A percentile compares a stretch with the other conserved stretches of the same genome.
phyloP scores from a whole-genome alignment of 2,797 vertebrate species.

The Pseudochromis fuscus region DNA sequence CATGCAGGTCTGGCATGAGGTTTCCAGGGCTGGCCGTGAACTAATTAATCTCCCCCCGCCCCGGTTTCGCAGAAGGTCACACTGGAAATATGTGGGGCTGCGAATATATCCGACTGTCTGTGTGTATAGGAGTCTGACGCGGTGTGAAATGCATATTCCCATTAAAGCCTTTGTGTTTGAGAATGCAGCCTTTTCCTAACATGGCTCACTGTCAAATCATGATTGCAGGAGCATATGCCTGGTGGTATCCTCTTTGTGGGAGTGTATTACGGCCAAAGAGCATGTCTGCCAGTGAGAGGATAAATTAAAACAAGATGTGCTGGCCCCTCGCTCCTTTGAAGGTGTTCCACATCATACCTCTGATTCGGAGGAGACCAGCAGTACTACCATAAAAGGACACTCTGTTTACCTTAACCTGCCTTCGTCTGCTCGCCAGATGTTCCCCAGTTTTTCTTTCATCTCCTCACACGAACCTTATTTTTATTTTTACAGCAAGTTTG shows the following conservation, averaged over 20 bases:
- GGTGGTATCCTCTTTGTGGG: slow-evolving; percentile 75
- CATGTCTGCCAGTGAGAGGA: slow-evolving; percentile 79
- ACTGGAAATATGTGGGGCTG: slow-evolving; percentile 56
- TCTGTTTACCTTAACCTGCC: slow-evolving; percentile 88
- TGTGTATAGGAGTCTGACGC: neutral
- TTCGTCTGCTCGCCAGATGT: slow-evolving; percentile 87
- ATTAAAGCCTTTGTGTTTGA: slow-evolving; percentile 57
- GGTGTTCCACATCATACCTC: slow-evolving; percentile 86
- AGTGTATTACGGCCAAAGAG: slow-evolving; percentile 77
- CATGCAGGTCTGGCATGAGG: slow-evolving; percentile 78
- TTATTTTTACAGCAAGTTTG: slow-evolving; percentile 69
- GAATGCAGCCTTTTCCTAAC: slow-evolving; percentile 40
- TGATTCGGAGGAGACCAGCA: slow-evolving; percentile 79
- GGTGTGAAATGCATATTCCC: slow-evolving; percentile 27
- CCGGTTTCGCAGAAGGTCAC: slow-evolving; percentile 79
- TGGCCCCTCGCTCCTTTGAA: slow-evolving; percentile 83
- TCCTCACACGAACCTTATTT: slow-evolving; percentile 75
- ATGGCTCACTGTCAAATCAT: slow-evolving; percentile 39
- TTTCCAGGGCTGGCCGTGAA: slow-evolving; percentile 75
- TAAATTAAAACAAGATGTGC: slow-evolving; percentile 88
- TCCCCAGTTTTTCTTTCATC: slow-evolving; percentile 82
- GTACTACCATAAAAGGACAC: slow-evolving; percentile 84
- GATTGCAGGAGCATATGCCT: slow-evolving; percentile 53
- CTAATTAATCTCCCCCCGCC: slow-evolving; percentile 81
- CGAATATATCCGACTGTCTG: slow-evolving; percentile 61